Evolutionary conservation across 2,797 vertebrate species (phyloP), one percentile per base, ranked within the genome.

Genomic region (Novumbra hubbsi): DNA sequence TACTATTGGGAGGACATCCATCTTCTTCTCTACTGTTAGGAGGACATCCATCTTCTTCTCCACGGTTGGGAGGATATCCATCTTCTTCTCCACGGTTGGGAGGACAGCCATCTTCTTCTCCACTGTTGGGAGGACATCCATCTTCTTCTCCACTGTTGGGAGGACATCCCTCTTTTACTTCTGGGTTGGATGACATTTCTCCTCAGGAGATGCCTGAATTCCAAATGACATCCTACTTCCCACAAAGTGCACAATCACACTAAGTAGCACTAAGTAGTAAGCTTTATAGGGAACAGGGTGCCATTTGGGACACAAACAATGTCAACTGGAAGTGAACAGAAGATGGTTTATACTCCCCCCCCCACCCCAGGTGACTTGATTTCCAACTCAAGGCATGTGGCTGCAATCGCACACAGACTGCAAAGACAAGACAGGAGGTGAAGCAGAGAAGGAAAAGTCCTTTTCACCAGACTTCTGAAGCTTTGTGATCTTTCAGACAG

Each of bases 1-100:
- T 12, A 45, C 41, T 14, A 6, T 45, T 12, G 41, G n/a, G n/a
- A n/a, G n/a, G n/a, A n/a, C n/a, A n/a, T n/a, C n/a, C n/a, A n/a
- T n/a, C n/a, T n/a, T n/a, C n/a, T n/a, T n/a, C n/a, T n/a, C n/a
- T n/a, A n/a, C n/a, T n/a, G n/a, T n/a, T n/a, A n/a, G 78, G 34
- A 73, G 27, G 70, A 70, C 32, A 64, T 63, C 32, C 55, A 41
- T 68, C 72, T 78, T 71, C 71, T n/a, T n/a, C n/a, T n/a, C n/a
- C n/a, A n/a, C n/a, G n/a, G n/a, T n/a, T n/a, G 27, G 78, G 34
- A 73, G 27, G 70, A 70, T 28, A 64, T 63, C 32, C 55, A 41
- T 68, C 72, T 78, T 71, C 71, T n/a, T n/a, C n/a, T n/a, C n/a
- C n/a, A n/a, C n/a, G n/a, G n/a, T n/a, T n/a, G 27, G 78, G 34